A percentile compares a stretch with the other conserved stretches of the same genome.
phyloP scores from a whole-genome alignment of 2,888 invertebrate genomes.

The Helleia helle region DNA sequence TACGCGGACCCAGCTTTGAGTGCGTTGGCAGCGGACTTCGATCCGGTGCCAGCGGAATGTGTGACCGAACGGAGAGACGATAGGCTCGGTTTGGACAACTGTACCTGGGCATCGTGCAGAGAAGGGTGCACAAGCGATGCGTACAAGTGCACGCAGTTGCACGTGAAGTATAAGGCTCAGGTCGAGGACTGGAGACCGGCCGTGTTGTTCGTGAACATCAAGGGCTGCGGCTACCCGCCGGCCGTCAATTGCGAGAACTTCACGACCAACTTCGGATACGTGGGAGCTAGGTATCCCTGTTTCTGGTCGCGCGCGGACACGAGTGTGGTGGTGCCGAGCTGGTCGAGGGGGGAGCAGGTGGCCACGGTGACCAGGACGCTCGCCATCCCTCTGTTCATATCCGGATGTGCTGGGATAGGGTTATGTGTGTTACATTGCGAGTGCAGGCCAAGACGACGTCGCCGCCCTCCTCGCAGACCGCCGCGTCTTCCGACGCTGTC shows the following conservation, averaged over 20 bases:
- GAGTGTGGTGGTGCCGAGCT: conserved; percentile 87
- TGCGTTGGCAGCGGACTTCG: conserved; percentile 82
- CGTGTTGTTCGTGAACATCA: conserved; percentile 84
- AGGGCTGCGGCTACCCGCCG: conserved; percentile 89
- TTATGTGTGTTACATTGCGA: conserved; percentile 92
- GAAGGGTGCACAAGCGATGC: conserved; percentile 88
- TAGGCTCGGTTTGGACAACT: conserved; percentile 82
- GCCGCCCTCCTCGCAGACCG: conserved; percentile 77
- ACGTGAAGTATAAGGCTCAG: conserved; percentile 75
- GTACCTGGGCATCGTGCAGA: conserved; percentile 86
- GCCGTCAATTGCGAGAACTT: conserved; percentile 84
- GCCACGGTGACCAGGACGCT: conserved; percentile 88
- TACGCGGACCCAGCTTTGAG: conserved; percentile 71
- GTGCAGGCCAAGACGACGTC: conserved; percentile 81
- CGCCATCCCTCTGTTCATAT: conserved; percentile 88
- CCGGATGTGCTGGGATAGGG: conserved; percentile 87
- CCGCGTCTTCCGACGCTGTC: conserved; percentile 74
- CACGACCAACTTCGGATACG: conserved; percentile 79
- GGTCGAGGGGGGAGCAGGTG: conserved; percentile 87
- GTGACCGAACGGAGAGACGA: conserved; percentile 81
- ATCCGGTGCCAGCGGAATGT: conserved; percentile 81
- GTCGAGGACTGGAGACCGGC: conserved; percentile 71
- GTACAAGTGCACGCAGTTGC: conserved; percentile 79
- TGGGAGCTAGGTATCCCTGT: conserved; percentile 79
- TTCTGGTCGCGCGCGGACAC: conserved; percentile 85